phyloP scores from a whole-genome alignment of 2,888 invertebrate species.

The Pogonocherus hispidulus region DNA sequence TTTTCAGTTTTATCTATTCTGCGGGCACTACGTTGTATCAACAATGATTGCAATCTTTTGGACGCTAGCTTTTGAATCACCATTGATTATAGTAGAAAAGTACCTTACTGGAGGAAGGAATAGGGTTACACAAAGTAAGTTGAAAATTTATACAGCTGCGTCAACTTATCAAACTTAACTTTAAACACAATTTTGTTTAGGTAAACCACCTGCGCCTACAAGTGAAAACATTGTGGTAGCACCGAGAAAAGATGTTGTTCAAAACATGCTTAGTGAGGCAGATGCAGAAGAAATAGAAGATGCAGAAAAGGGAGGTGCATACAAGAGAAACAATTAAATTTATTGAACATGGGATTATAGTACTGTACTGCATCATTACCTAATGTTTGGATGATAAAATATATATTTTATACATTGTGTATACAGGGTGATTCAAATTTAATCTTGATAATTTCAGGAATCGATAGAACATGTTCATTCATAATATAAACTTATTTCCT shows the following conservation, averaged over 20 bases:
- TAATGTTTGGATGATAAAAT: too few species aligned
- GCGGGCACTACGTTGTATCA: slow-evolving; percentile 67
- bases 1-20: slow-evolving; percentile 66
- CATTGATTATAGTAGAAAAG: slow-evolving; percentile 68
- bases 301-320: background rate
- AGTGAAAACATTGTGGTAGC: background rate
- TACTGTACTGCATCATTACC: too few species aligned
- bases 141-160: background rate
- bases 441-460: too few species aligned
- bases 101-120: slow-evolving; percentile 24
- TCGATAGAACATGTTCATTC: too few species aligned
- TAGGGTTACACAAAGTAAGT: background rate
- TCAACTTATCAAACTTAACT: background rate
- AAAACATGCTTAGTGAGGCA: background rate
- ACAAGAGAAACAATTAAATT: background rate
- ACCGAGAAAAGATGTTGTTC: background rate
- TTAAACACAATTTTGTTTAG: background rate
- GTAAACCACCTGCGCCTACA: background rate
- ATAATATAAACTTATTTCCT: too few species aligned
- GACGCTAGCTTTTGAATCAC: slow-evolving; percentile 69
- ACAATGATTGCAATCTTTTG: slow-evolving; percentile 66
- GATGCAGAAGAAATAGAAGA: background rate
- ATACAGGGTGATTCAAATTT: too few species aligned
- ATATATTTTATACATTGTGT: background rate
- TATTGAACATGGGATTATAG: background rate